Percentiles rank a stretch among this genome's conserved stretches.
Conservation (phyloP, 1,140 invertebrate species). For the Pseudomyrmex sp. region DNA sequence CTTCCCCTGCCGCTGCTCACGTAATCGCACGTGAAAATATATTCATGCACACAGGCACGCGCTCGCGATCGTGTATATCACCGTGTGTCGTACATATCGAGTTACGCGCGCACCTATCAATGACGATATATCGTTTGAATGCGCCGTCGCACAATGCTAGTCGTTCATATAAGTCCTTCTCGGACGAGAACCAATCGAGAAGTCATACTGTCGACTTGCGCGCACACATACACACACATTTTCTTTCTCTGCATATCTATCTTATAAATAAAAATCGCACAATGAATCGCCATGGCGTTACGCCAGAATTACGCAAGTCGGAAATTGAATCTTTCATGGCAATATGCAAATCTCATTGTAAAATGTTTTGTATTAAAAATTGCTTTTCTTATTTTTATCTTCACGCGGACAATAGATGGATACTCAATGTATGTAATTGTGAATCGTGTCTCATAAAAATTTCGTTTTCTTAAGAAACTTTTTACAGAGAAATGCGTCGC, state of each 20-base stretch:
- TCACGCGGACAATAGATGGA: too few species aligned
- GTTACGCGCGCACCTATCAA: conserved; percentile 43
- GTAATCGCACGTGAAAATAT: conserved; percentile 42
- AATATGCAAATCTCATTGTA: neutral
- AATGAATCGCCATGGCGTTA: neutral
- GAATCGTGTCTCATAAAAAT: too few species aligned
- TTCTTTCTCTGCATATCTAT: too few species aligned
- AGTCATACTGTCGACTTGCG: neutral
- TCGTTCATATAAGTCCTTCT: conserved; percentile 9
- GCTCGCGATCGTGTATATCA: too few species aligned
- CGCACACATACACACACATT: neutral
- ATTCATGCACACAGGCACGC: conserved; percentile 17
- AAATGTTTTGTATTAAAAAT: too few species aligned
- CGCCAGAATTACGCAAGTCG: neutral
- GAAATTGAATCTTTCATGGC: neutral
- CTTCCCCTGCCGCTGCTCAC: conserved; percentile 6
- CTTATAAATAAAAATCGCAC: too few species aligned
- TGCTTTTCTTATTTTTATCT: too few species aligned
- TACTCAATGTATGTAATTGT: too few species aligned
- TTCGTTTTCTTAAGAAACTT: too few species aligned
- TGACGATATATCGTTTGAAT: conserved; percentile 38
- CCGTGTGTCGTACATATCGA: neutral
- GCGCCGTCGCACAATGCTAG: conserved; percentile 49
- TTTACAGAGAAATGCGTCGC: too few species aligned
- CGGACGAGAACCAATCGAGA: neutral